These are phyloP conservation scores for Anniella stebbinsi DNA, from an alignment of 2,797 vertebrate genomes.

Conservation along the genomic window DNA sequence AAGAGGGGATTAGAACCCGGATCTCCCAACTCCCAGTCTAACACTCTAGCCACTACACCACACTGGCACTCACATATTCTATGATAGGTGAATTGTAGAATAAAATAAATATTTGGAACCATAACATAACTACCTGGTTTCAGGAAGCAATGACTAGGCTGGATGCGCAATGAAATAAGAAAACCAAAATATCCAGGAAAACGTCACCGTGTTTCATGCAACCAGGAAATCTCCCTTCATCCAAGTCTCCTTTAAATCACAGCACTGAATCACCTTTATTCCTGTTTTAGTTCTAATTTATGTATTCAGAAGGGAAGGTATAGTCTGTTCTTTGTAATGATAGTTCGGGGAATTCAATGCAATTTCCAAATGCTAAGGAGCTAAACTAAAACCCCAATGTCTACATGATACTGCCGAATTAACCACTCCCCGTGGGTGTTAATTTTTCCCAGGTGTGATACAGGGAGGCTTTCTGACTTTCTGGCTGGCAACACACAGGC, in stretches of 20 bases:
- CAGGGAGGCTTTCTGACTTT: conserved; percentile 30
- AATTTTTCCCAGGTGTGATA: conserved; percentile 23
- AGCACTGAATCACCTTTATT: conserved; percentile 37
- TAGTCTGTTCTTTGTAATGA: conserved; percentile 55
- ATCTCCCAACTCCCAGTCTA: no score
- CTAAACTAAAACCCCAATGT: conserved; percentile 55
- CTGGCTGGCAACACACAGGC: conserved; percentile 29
- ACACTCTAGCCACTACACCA: no score
- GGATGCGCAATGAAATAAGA: conserved; percentile 39
- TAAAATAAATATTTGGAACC: conserved; percentile 50
- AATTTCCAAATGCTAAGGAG: conserved; percentile 52
- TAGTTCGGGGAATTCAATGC: conserved; percentile 39
- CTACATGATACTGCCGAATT: conserved; percentile 43
- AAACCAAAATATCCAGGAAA: conserved; percentile 39
- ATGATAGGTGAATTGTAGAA: conserved; percentile 11
- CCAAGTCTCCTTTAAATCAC: conserved; percentile 59
- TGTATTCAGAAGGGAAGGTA: conserved; percentile 54
- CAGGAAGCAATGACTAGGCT: conserved; percentile 14
- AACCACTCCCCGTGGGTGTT: conserved; percentile 42
- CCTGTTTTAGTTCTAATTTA: conserved; percentile 65
- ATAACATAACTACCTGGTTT: conserved; percentile 37
- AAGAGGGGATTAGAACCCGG: no score
- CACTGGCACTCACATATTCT: no score
- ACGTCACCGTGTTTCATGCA: conserved; percentile 47
- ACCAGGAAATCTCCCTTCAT: conserved; percentile 51